Percentiles rank a stretch among this genome's conserved stretches.
Evolutionary conservation across 2,888 invertebrate genomes (phyloP).

Genomic region (Eupelmus urozonus): DNA sequence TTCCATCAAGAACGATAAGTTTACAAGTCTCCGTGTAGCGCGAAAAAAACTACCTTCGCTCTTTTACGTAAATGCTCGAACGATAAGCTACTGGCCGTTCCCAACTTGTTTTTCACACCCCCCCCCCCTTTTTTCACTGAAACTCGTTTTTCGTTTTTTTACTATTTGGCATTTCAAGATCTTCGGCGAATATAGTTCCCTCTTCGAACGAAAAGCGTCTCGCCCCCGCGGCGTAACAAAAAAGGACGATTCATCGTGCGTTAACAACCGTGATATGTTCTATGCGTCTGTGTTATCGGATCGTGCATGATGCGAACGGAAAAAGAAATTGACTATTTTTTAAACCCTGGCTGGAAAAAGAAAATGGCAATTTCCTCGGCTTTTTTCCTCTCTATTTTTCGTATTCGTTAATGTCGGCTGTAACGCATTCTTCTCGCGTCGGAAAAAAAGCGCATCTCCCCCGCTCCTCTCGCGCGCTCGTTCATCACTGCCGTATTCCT

Average conservation of each 20-base stretch:
- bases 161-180: conserved; percentile 55
- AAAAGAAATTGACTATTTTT: conserved; percentile 63
- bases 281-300: conserved; percentile 16
- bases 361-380: conserved; percentile 64
- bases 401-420: conserved; percentile 54
- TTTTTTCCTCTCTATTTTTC: conserved; percentile 37
- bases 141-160: neutral
- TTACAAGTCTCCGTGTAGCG: conserved; percentile 23
- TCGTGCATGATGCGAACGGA: conserved; percentile 17
- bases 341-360: conserved; percentile 61
- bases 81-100: conserved; percentile 58
- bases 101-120: conserved; percentile 13
- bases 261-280: conserved; percentile 52
- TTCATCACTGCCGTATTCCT: conserved; percentile 47
- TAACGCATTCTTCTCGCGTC: conserved; percentile 30
- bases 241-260: conserved; percentile 3
- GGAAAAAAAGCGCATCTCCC: conserved; percentile 14
- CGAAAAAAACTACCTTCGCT: conserved; percentile 1
- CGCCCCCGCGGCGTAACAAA: neutral
- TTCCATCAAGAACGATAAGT: conserved; percentile 46
- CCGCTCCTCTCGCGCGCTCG: neutral
- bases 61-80: conserved; percentile 19
- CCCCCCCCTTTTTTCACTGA: neutral
- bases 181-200: conserved; percentile 23
- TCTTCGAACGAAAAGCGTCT: conserved; percentile 22